These are phyloP conservation scores for Donacobius atricapilla DNA, from an alignment of 2,113 vertebrate genomes.

Conservation along the genomic window DNA sequence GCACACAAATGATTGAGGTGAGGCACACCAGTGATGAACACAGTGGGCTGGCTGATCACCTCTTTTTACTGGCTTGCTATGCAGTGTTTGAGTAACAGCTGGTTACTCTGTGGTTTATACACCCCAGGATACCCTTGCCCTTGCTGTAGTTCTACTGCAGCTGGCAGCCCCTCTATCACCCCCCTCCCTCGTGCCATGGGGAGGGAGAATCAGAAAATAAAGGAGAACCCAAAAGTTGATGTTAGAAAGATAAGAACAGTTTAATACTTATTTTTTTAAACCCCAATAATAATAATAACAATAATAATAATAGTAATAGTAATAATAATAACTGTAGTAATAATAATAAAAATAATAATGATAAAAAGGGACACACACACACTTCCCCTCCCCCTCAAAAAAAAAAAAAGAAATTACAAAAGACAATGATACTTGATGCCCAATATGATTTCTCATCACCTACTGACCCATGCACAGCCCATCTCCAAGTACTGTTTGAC, in stretches of 20 bases:
- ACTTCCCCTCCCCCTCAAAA: not conserved
- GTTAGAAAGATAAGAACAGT: not conserved
- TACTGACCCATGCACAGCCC: not conserved
- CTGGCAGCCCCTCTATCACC: not conserved
- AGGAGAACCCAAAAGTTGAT: not conserved
- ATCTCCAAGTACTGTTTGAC: not conserved
- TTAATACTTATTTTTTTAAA: not conserved
- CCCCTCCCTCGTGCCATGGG: too few relatives aligned
- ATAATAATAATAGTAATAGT: too few relatives aligned
- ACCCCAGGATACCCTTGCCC: not conserved
- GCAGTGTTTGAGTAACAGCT: not conserved
- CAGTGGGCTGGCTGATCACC: fast-evolving
- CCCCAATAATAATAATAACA: not conserved
- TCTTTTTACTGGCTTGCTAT: not conserved
- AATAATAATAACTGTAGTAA: not conserved
- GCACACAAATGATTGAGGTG: too few relatives aligned
- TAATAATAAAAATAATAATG: too few relatives aligned
- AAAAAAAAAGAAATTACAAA: not conserved
- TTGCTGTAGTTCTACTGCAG: not conserved
- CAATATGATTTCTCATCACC: not conserved
- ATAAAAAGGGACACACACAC: too few relatives aligned
- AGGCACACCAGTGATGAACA: fast-evolving
- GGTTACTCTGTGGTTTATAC: not conserved
- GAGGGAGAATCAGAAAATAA: not conserved
- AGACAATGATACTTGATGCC: not conserved